phyloP scores from a whole-genome alignment of 92 coral and sea anemone species.

The Palythoa grandis region DNA sequence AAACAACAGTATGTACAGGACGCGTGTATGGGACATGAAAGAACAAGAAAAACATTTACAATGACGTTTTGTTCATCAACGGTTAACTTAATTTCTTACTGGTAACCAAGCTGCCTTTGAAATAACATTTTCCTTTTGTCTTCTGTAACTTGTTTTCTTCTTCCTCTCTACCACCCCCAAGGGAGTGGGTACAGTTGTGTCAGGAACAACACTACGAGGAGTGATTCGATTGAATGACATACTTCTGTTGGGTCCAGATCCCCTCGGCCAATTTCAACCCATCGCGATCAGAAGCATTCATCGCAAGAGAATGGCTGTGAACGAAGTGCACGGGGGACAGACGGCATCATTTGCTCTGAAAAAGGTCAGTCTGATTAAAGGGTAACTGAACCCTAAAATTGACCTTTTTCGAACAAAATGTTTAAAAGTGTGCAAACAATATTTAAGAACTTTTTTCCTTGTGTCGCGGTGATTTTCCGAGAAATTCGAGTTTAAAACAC shows the following conservation, averaged over 20 bases:
- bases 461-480: too few relatives aligned
- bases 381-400: too few relatives aligned
- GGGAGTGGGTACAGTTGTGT: slow-evolving; percentile 99
- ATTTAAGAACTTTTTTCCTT: too few relatives aligned
- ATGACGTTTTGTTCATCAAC: too few relatives aligned
- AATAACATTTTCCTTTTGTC: not conserved
- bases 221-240: slow-evolving; percentile 86
- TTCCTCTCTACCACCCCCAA: slow-evolving; percentile 21
- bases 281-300: slow-evolving; percentile 92
- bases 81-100: too few relatives aligned
- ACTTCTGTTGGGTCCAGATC: slow-evolving; percentile 95
- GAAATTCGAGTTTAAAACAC: too few relatives aligned
- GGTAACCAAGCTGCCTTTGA: too few relatives aligned
- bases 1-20: too few relatives aligned
- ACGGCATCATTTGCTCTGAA: slow-evolving; percentile 96
- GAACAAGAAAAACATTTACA: too few relatives aligned
- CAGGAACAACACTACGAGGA: slow-evolving; percentile 98
- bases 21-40: too few relatives aligned
- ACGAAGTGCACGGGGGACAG: slow-evolving; percentile 96
- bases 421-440: too few relatives aligned
- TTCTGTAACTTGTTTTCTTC: not conserved
- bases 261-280: slow-evolving; percentile 97
- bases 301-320: slow-evolving; percentile 95
- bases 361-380: slow-evolving; percentile 63
- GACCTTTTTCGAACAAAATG: too few relatives aligned